phyloP scores from a whole-genome alignment of 37 sponge, comb jelly and placozoan species.

The Agelas oroides region DNA sequence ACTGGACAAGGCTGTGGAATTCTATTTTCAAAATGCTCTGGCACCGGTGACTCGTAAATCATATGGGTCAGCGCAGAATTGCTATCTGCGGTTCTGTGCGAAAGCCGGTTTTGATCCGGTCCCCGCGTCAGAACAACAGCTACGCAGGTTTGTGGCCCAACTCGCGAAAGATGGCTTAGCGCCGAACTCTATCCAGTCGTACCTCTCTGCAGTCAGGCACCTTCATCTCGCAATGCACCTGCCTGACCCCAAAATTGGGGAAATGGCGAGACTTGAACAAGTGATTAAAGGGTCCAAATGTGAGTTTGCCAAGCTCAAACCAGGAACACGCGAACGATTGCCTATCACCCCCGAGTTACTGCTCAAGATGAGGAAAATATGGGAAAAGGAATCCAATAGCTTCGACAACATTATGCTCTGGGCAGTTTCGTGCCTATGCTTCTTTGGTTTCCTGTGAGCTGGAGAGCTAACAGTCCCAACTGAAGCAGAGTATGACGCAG shows the following conservation, averaged over 20 bases:
- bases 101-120: background rate
- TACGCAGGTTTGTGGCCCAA: slow-evolving; percentile 15
- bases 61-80: slow-evolving; percentile 19
- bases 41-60: slow-evolving; percentile 6
- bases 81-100: slow-evolving; percentile 22
- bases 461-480: too few species aligned
- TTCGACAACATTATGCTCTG: too few species aligned
- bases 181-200: slow-evolving; percentile 2
- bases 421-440: too few species aligned
- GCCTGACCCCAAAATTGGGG: background rate
- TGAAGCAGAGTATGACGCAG: too few species aligned
- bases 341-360: background rate
- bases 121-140: slow-evolving; percentile 1
- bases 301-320: background rate
- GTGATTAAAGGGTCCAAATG: background rate
- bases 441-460: too few species aligned
- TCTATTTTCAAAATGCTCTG: slow-evolving; percentile 13
- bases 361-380: background rate
- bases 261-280: background rate
- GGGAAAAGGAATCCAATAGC: too few species aligned
- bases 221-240: background rate
- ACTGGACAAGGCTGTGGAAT: too few species aligned
- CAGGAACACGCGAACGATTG: background rate
- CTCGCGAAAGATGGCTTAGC: background rate
- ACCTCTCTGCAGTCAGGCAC: slow-evolving; percentile 25